These are phyloP conservation scores for Meleagris gallopavo DNA, from an alignment of 2,113 vertebrate genomes.

Conservation along the genomic window DNA sequence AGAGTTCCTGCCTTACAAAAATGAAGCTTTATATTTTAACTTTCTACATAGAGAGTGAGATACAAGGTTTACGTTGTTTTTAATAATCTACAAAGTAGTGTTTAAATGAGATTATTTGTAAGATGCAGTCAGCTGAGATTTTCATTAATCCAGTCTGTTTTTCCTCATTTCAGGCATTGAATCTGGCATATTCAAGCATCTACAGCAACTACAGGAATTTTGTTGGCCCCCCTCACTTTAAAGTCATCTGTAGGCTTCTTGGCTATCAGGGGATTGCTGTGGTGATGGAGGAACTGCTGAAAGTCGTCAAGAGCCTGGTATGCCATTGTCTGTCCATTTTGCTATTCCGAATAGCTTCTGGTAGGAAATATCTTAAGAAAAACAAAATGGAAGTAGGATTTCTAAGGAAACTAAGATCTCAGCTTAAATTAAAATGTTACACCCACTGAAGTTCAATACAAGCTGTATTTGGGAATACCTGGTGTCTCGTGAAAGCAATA, in stretches of 20 bases:
- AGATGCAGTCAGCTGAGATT: neutral
- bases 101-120: neutral
- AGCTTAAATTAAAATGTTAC: neutral
- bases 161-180: conserved; percentile 78
- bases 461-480: neutral
- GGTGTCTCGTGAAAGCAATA: neutral
- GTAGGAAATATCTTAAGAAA: neutral
- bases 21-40: neutral
- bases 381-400: neutral
- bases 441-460: neutral
- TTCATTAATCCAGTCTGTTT: neutral
- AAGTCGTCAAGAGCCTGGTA: conserved; percentile 92
- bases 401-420: neutral
- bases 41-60: neutral
- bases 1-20: neutral
- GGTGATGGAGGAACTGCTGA: conserved; percentile 91
- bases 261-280: conserved; percentile 92
- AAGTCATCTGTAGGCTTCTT: conserved; percentile 88
- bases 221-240: conserved; percentile 88
- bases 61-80: neutral
- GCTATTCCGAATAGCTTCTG: neutral
- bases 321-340: neutral
- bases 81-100: neutral
- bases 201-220: conserved; percentile 90
- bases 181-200: conserved; percentile 89